A percentile compares a stretch with the other conserved stretches of the same genome.
Conservation (phyloP, 1,140 invertebrate species). For the Sarcophaga peregrina region DNA sequence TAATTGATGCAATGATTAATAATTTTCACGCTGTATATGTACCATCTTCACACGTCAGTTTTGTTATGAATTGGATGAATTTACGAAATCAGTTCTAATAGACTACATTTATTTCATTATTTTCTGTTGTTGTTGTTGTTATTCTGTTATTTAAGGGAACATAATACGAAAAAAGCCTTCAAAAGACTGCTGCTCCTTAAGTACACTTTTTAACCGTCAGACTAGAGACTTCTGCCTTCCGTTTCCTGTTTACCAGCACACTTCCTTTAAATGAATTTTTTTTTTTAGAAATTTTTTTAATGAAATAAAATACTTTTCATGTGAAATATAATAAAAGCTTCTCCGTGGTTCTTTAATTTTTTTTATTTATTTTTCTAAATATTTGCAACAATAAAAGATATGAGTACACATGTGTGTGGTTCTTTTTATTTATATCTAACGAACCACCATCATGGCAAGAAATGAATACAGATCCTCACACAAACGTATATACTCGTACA, state of each 20-base stretch:
- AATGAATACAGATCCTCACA: too few species aligned
- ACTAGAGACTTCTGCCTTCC: background rate
- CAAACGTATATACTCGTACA: too few species aligned
- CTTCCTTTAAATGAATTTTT: background rate
- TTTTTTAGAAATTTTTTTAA: background rate
- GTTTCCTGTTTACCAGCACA: conserved; percentile 16
- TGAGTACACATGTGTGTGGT: too few species aligned
- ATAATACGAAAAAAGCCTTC: background rate
- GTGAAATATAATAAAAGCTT: background rate
- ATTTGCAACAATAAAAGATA: too few species aligned
- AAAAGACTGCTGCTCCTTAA: background rate
- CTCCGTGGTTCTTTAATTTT: background rate
- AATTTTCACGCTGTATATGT: too few species aligned
- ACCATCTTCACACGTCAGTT: too few species aligned
- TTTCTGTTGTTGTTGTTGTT: background rate
- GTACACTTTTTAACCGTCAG: background rate
- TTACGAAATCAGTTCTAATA: background rate
- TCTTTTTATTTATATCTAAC: too few species aligned
- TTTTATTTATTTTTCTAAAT: background rate
- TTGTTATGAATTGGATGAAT: too few species aligned
- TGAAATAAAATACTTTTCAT: too few species aligned
- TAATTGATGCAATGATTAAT: too few species aligned
- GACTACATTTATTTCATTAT: conserved; percentile 7
- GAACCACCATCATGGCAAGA: too few species aligned
- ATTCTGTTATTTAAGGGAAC: too few species aligned